Conservation (phyloP, 2,797 vertebrate genomes). For the Buceros bicornis region DNA sequence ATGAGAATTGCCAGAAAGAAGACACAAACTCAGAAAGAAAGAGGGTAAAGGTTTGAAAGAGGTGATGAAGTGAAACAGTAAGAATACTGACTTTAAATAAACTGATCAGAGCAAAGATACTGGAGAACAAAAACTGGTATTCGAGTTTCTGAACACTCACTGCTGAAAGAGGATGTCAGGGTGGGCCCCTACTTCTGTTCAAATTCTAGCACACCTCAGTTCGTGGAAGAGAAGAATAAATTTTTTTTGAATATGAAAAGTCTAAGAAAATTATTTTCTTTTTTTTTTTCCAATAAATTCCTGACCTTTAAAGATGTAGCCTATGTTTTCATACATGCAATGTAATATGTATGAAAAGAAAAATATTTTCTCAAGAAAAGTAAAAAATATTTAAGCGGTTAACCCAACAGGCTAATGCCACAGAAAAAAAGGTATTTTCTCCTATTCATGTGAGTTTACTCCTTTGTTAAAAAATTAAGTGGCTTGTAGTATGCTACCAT, state of each 20-base stretch:
- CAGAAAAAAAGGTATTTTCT: neutral
- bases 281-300: neutral
- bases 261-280: neutral
- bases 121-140: neutral
- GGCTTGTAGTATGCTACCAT: neutral
- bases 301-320: neutral
- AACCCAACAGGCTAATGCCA: neutral
- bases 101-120: neutral
- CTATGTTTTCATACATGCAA: neutral
- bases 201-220: neutral
- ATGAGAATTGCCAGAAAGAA: neutral
- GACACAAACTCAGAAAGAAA: neutral
- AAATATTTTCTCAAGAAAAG: neutral
- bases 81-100: neutral
- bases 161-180: neutral
- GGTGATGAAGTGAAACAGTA: neutral
- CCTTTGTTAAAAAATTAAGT: neutral
- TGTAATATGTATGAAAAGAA: neutral
- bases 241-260: neutral
- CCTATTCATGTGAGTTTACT: neutral
- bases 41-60: neutral
- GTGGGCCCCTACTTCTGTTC: neutral
- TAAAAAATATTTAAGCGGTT: neutral
- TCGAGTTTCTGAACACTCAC: neutral
- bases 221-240: neutral